Evolutionary conservation across 2,797 vertebrate species (phyloP).

Genomic region (Oreonectes daqikongensis): DNA sequence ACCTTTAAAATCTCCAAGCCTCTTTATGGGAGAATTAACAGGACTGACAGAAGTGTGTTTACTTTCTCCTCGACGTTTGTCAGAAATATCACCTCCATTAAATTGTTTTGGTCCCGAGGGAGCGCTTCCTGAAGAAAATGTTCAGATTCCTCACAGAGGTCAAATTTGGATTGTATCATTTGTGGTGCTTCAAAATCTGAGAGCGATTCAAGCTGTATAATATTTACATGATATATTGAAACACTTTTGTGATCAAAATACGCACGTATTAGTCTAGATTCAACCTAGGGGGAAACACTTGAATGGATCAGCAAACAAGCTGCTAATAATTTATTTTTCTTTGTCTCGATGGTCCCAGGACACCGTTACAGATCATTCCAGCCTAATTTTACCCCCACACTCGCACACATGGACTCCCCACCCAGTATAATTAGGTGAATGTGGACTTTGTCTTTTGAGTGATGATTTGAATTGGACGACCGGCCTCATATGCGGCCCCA

Average conservation of each 20-base stretch:
- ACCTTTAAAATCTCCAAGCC: conserved; percentile 52
- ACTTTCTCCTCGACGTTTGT: conserved; percentile 29
- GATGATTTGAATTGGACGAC: conserved; percentile 51
- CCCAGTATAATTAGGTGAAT: conserved; percentile 55
- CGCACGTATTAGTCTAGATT: too few species aligned
- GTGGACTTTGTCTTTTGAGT: conserved; percentile 54
- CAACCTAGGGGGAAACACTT: too few species aligned
- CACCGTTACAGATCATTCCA: not conserved
- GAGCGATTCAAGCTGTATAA: not conserved
- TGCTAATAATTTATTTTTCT: not conserved
- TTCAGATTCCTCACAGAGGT: not conserved
- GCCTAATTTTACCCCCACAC: conserved; percentile 7
- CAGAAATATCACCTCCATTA: conserved; percentile 28
- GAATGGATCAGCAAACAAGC: not conserved
- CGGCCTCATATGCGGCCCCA: conserved; percentile 40
- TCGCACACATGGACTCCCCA: conserved; percentile 37
- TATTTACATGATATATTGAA: not conserved
- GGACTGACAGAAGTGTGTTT: conserved; percentile 38
- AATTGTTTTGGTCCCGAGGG: conserved; percentile 10
- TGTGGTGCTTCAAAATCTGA: not conserved
- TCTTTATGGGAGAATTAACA: conserved; percentile 42
- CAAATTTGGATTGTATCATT: not conserved
- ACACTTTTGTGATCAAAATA: not conserved
- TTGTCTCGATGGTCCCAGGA: not conserved
- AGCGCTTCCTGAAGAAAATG: not conserved